These are phyloP conservation scores for Enteromius unitaeniatus DNA, from an alignment of 2,797 vertebrate species.

Conservation along the genomic window DNA sequence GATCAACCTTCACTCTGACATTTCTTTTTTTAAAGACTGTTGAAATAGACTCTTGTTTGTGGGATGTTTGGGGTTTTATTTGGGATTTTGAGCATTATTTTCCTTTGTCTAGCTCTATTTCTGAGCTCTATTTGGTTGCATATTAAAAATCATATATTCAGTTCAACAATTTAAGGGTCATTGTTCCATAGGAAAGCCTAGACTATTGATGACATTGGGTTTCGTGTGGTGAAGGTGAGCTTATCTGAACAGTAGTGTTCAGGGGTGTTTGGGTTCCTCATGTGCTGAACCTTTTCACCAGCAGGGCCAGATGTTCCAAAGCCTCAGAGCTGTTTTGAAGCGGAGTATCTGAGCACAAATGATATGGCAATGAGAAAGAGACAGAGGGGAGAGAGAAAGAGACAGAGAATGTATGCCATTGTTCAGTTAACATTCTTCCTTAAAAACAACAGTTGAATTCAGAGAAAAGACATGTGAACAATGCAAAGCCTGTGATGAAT, in stretches of 20 bases:
- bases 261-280: constrained; percentile 46
- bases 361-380: constrained; percentile 5
- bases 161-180: background rate
- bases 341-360: constrained; percentile 59
- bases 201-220: background rate
- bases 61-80: background rate
- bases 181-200: background rate
- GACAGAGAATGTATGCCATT: background rate
- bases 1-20: background rate
- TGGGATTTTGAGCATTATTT: background rate
- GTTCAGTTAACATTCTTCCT: background rate
- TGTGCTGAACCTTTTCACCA: constrained; percentile 69
- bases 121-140: background rate
- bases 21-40: background rate
- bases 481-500: background rate
- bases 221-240: background rate
- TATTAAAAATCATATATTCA: background rate
- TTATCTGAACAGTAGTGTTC: background rate
- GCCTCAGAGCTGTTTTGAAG: constrained; percentile 63
- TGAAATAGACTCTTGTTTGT: background rate
- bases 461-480: background rate
- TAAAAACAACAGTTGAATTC: background rate
- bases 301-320: constrained; percentile 74
- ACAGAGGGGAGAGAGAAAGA: background rate
- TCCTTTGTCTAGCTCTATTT: background rate